Conservation (phyloP, 2,113 vertebrate genomes). For the Lota lota region DNA sequence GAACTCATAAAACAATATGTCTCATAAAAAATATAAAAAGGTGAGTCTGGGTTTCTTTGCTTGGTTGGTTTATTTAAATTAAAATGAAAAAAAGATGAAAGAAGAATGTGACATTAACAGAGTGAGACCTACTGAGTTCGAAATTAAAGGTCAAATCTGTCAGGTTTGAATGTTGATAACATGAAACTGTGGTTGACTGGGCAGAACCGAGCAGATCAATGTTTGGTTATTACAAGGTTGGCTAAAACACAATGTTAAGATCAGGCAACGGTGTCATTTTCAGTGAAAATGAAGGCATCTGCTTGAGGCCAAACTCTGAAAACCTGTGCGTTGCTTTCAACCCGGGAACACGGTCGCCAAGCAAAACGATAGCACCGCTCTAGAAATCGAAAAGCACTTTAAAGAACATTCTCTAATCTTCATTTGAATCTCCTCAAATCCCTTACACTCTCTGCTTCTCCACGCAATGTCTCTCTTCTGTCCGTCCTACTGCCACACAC, state of each 20-base stretch:
- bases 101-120: slow-evolving; percentile 1
- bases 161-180: neutral
- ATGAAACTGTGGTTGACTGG: slow-evolving; percentile 32
- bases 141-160: slow-evolving; percentile 18
- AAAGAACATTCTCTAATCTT: neutral
- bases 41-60: neutral
- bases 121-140: neutral
- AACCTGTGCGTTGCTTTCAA: neutral
- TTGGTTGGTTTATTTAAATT: slow-evolving; percentile 8
- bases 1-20: slow-evolving; percentile 31
- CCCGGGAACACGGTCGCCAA: neutral
- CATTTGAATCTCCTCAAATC: neutral
- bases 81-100: neutral
- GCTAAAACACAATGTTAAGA: slow-evolving; percentile 28
- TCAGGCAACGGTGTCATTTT: neutral
- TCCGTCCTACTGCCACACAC: neutral
- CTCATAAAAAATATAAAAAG: slow-evolving; percentile 15
- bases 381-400: neutral
- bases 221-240: slow-evolving; percentile 38
- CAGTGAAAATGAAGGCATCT: slow-evolving; percentile 2
- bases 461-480: neutral
- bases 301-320: slow-evolving; percentile 29
- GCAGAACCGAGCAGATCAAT: slow-evolving; percentile 36
- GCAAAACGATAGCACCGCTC: neutral
- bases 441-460: neutral